Evolutionary conservation across 1,140 invertebrate genomes (phyloP), one percentile per base, ranked within the genome.

Genomic region (Drosophila pruinosa): DNA sequence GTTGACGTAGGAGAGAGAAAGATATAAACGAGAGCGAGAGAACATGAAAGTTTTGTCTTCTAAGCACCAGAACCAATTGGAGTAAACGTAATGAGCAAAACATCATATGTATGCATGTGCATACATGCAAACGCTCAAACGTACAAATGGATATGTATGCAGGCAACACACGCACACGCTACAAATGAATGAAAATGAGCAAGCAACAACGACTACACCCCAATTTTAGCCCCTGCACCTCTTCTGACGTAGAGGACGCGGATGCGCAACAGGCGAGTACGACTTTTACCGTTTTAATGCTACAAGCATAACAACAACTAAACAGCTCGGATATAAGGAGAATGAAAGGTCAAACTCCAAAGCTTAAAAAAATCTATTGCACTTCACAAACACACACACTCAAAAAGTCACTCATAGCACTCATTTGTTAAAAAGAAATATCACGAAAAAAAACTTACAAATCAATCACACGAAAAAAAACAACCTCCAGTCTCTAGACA

Each of bases 141-240:
- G 31, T 12, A 34, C 31, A 34, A 34, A 34, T 65, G 24, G 10
- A 62, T 12, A 52, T 38, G 15, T 50, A 52, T 38, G 15, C 31
- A 26, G 8, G 43, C 19, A 47, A 47, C n/a, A 22, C 28, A 54
- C 52, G 43, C 54, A 79, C 47, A 65, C 59, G 81, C 72, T 73
- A 85, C 81, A 85, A 74, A 71, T 82, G 79, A 82, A 85, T 61
- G 80, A 77, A 50, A 62, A 59, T 34, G 70, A 58, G 43, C 48
- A 59, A 62, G 36, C 50, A 59, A 78, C 72, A 73, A 54, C 50
- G 50, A 70, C 59, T 54, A 78, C 76, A 85, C 80, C 75, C 80
- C 62, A 73, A 78, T 78, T 80, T 57, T 64, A 70, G 45, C 56
- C 52, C 52, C 43, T 43, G 21, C 24, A 14, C 24, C 43, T 15